Conservation (phyloP, 2,113 vertebrate species). For the Dunckerocampus dactyliophorus region DNA sequence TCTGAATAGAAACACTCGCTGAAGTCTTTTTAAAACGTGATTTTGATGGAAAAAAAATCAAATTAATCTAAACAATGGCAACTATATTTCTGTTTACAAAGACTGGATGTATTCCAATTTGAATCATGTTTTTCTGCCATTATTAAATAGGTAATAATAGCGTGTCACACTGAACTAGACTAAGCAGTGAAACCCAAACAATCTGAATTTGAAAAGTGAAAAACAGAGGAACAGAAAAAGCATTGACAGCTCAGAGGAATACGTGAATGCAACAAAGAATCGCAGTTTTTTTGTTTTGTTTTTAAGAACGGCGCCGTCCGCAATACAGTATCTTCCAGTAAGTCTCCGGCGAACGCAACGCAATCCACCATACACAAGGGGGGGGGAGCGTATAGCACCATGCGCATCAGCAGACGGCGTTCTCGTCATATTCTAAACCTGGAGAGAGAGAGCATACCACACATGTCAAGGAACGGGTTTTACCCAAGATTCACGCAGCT, state of each 20-base stretch:
- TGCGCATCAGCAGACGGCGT: conserved; percentile 77
- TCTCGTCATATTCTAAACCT: conserved; percentile 82
- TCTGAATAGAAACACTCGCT: background rate
- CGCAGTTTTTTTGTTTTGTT: conserved; percentile 38
- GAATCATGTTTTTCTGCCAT: conserved; percentile 10
- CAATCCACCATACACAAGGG: conserved; percentile 74
- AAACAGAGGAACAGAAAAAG: conserved; percentile 63
- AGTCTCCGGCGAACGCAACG: conserved; percentile 77
- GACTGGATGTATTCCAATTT: background rate
- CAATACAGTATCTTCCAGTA: conserved; percentile 74
- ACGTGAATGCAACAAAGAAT: conserved; percentile 60
- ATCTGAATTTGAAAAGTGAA: conserved; percentile 58
- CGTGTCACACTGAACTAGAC: conserved; percentile 28
- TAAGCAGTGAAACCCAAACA: conserved; percentile 6
- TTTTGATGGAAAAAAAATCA: conserved; percentile 6
- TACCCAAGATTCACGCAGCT: conserved; percentile 50
- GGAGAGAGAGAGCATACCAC: conserved; percentile 80
- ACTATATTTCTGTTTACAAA: conserved; percentile 21
- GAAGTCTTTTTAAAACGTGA: conserved; percentile 17
- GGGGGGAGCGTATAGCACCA: conserved; percentile 65
- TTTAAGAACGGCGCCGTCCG: conserved; percentile 67
- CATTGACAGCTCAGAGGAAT: conserved; percentile 55
- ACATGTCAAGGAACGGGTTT: conserved; percentile 70
- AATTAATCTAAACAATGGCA: conserved; percentile 7
- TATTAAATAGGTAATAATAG: conserved; percentile 8